Evolutionary conservation across 2,113 vertebrate species (phyloP).

Genomic region (Caranx ignobilis): DNA sequence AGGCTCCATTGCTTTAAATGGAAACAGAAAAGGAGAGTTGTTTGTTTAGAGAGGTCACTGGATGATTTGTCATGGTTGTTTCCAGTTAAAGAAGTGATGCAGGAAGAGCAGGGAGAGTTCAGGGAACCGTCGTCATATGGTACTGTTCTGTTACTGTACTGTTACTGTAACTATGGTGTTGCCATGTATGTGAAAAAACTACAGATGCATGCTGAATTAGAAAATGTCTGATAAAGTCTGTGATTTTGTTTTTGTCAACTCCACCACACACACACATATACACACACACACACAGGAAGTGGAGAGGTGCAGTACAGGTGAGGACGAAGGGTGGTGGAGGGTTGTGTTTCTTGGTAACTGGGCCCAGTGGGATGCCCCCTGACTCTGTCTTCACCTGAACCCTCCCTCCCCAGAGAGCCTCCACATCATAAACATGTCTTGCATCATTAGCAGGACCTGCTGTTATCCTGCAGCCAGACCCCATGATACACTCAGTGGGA

Average conservation of each 20-base stretch:
- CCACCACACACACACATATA: too few species aligned
- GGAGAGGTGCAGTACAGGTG: slow-evolving; percentile 29
- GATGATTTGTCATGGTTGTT: background rate
- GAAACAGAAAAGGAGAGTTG: background rate
- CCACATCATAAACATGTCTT: slow-evolving; percentile 83
- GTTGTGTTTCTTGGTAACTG: slow-evolving; percentile 75
- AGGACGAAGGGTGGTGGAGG: slow-evolving; percentile 19
- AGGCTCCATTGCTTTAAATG: background rate
- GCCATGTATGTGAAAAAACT: background rate
- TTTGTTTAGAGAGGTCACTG: background rate
- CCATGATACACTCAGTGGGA: slow-evolving; percentile 56
- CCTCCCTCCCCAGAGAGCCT: slow-evolving; percentile 60
- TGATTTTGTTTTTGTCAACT: slow-evolving; percentile 26
- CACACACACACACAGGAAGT: slow-evolving; percentile 30
- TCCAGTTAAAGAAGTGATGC: slow-evolving; percentile 10
- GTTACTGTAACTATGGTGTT: background rate
- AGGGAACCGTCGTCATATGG: background rate
- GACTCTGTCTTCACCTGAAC: slow-evolving; percentile 77
- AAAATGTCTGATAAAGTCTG: background rate
- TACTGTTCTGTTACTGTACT: background rate
- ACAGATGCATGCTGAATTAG: background rate
- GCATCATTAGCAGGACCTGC: slow-evolving; percentile 82
- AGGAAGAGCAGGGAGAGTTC: slow-evolving; percentile 2
- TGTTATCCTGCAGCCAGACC: slow-evolving; percentile 61
- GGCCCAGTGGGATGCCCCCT: slow-evolving; percentile 64